phyloP scores from a whole-genome alignment of 2,113 vertebrate genomes.

The Oxygymnocypris stewartii region DNA sequence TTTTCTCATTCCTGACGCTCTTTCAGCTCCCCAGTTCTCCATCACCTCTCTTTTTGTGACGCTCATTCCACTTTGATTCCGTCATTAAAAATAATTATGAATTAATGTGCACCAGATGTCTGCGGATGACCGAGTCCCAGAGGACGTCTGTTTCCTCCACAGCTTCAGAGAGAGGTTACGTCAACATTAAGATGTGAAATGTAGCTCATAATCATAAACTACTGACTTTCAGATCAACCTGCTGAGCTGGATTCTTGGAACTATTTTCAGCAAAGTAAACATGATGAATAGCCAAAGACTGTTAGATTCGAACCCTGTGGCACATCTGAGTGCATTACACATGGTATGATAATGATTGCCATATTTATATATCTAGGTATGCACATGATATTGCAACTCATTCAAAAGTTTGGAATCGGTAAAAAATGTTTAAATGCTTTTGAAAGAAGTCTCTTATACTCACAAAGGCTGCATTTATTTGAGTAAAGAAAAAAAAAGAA shows the following conservation, averaged over 20 bases:
- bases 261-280: neutral
- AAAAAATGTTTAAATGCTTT: neutral
- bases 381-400: neutral
- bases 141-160: neutral
- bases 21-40: conserved; percentile 8
- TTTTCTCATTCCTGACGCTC: conserved; percentile 14
- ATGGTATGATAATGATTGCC: neutral
- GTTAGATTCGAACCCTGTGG: neutral
- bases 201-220: conserved; percentile 8
- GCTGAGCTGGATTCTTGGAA: neutral
- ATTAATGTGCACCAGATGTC: conserved; percentile 38
- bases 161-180: neutral
- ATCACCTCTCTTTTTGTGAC: conserved; percentile 32
- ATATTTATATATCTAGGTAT: neutral
- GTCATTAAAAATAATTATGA: conserved; percentile 43
- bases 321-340: neutral
- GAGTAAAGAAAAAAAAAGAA: neutral
- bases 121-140: conserved; percentile 8
- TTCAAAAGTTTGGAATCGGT: neutral
- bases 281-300: neutral
- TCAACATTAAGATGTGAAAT: conserved; percentile 8
- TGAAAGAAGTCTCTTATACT: neutral
- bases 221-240: neutral
- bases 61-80: conserved; percentile 26
- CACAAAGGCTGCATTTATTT: neutral